Evolutionary conservation across 2,113 vertebrate species (phyloP).

Genomic region (Miniopterus natalensis): DNA sequence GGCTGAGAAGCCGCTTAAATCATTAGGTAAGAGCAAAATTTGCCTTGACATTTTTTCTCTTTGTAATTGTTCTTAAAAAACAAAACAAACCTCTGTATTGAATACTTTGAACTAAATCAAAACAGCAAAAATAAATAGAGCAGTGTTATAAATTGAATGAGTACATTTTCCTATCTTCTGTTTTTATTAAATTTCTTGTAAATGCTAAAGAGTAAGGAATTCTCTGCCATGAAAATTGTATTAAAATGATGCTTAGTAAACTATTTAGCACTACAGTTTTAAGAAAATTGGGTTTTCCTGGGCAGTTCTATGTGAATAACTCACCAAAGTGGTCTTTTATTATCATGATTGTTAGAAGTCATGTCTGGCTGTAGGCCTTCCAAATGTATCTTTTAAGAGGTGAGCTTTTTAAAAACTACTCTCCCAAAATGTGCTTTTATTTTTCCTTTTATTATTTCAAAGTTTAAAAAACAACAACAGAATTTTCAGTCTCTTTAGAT

Average conservation of each 20-base stretch:
- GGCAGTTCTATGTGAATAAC: not conserved
- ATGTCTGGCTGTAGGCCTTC: not conserved
- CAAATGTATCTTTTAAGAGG: not conserved
- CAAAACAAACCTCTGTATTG: not conserved
- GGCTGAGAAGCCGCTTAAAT: slow-evolving; percentile 97
- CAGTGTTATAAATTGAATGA: not conserved
- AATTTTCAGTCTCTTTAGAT: not conserved
- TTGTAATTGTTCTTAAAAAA: not conserved
- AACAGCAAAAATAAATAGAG: not conserved
- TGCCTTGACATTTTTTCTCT: not conserved
- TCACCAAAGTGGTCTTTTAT: not conserved
- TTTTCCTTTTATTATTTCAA: slow-evolving; percentile 21
- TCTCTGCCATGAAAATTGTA: slow-evolving; percentile 35
- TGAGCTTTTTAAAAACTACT: not conserved
- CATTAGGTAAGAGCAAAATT: slow-evolving; percentile 91
- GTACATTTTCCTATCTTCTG: not conserved
- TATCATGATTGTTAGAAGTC: not conserved
- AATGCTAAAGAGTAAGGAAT: not conserved
- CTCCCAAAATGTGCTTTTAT: not conserved
- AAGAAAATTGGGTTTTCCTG: not conserved
- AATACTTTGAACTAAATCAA: not conserved
- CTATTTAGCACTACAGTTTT: not conserved
- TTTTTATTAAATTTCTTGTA: slow-evolving; percentile 48
- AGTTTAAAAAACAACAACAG: not conserved
- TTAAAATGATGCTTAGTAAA: not conserved